Conservation (phyloP, 2,113 vertebrate species). For the Podiceps cristatus region DNA sequence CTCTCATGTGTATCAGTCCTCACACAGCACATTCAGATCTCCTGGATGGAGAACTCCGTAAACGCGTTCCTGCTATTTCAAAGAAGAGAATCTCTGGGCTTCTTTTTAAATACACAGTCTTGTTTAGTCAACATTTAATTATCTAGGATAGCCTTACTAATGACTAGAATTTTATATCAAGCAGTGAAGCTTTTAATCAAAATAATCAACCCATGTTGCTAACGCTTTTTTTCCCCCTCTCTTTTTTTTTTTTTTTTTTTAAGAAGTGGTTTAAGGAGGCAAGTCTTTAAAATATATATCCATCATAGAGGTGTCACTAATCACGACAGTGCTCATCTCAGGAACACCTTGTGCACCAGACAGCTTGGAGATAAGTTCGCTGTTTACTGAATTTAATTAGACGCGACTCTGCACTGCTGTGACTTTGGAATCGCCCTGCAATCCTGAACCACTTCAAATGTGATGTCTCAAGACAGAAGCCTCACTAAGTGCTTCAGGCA, state of each 20-base stretch:
- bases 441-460: not conserved
- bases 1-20: not conserved
- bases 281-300: not conserved
- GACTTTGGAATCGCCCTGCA: slow-evolving; percentile 18
- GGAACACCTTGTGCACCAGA: slow-evolving; percentile 38
- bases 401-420: slow-evolving; percentile 21
- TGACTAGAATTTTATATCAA: not conserved
- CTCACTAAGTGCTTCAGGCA: not conserved
- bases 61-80: not conserved
- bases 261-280: not conserved
- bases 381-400: slow-evolving; percentile 35
- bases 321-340: not conserved
- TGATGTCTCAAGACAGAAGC: not conserved
- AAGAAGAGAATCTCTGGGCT: slow-evolving; percentile 25
- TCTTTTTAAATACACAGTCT: not conserved
- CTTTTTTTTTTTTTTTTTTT: not conserved
- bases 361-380: not conserved
- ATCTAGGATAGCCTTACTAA: not conserved
- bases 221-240: fast-evolving
- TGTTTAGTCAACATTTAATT: slow-evolving; percentile 39
- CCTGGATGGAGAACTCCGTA: not conserved
- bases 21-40: not conserved
- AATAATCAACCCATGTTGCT: not conserved
- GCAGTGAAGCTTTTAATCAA: slow-evolving; percentile 14
- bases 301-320: not conserved